Evolutionary conservation across 2,113 vertebrate genomes (phyloP).

Genomic region (Oreochromis aureus): DNA sequence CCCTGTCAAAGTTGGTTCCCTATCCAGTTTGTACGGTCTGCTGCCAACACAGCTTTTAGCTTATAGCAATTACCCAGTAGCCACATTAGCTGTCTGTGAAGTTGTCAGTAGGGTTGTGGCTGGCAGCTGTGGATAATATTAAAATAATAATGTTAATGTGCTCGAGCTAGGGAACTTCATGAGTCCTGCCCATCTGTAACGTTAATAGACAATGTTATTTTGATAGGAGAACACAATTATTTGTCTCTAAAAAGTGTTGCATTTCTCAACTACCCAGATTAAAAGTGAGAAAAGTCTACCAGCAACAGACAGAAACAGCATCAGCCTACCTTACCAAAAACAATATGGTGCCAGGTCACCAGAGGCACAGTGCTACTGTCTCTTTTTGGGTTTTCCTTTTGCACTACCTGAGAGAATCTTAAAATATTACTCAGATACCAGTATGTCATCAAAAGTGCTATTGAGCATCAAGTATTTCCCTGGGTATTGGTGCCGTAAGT

Average conservation of each 20-base stretch:
- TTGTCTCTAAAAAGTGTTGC: background rate
- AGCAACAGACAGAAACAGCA: background rate
- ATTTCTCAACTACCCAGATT: background rate
- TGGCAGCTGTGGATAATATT: background rate
- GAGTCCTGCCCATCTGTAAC: background rate
- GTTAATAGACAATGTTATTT: background rate
- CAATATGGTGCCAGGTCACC: background rate
- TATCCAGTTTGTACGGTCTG: background rate
- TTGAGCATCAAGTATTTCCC: background rate
- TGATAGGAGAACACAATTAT: background rate
- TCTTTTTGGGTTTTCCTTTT: fast-evolving
- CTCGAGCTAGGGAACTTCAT: background rate
- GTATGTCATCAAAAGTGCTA: background rate
- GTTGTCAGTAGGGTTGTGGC: background rate
- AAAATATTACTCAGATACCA: background rate
- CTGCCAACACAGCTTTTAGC: background rate
- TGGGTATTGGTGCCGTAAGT: background rate
- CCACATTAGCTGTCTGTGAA: background rate
- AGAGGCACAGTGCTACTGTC: background rate
- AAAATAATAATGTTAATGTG: background rate
- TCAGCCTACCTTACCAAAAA: background rate
- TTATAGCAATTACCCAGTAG: background rate
- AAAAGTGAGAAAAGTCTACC: background rate
- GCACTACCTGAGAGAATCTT: background rate
- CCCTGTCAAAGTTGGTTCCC: fast-evolving